phyloP scores from a whole-genome alignment of 2,888 invertebrate species.

The Stictocephala bisonia region DNA sequence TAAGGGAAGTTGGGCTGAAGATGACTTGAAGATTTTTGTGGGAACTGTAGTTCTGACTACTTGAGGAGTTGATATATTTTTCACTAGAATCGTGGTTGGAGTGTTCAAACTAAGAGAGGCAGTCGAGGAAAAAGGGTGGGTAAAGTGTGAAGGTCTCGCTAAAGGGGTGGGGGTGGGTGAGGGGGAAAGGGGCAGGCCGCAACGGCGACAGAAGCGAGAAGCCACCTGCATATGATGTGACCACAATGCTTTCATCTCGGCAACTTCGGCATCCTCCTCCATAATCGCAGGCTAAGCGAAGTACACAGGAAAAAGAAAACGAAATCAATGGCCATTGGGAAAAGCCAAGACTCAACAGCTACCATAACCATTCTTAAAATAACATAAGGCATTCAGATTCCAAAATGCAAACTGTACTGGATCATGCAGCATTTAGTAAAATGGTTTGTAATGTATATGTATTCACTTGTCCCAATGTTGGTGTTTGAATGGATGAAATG shows the following conservation, averaged over 20 bases:
- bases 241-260: constrained; percentile 59
- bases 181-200: constrained; percentile 52
- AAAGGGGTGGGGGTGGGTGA: constrained; percentile 41
- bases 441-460: too few relatives aligned
- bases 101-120: too few relatives aligned
- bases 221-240: constrained; percentile 59
- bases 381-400: constrained; percentile 8
- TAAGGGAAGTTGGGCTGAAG: too few relatives aligned
- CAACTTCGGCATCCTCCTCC: constrained; percentile 60
- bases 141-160: constrained; percentile 3
- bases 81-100: too few relatives aligned
- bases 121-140: too few relatives aligned
- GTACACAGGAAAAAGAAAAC: not conserved
- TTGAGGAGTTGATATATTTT: too few relatives aligned
- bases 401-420: constrained; percentile 30
- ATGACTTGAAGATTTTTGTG: too few relatives aligned
- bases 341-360: constrained; percentile 5
- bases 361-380: too few relatives aligned
- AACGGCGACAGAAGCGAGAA: constrained; percentile 57
- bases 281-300: constrained; percentile 15
- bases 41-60: too few relatives aligned
- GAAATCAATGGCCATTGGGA: not conserved
- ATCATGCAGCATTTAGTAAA: too few relatives aligned
- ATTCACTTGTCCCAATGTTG: too few relatives aligned
- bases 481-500: too few relatives aligned